Base-by-base conservation (phyloP, 2,888 invertebrate genomes). In the Capitulum mitella region DNA sequence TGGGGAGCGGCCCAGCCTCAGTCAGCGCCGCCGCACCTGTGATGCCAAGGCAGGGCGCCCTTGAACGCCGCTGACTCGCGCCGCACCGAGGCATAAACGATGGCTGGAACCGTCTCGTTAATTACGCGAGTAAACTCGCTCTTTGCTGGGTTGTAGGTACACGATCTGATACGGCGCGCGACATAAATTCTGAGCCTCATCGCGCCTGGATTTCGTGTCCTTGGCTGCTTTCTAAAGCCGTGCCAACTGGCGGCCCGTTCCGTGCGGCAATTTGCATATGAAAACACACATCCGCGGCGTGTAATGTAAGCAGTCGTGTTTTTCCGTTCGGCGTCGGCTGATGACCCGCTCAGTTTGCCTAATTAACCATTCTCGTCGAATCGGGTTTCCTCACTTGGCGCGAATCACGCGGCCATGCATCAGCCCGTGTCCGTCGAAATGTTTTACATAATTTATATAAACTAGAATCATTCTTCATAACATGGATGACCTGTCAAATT, bases 1-100 rank as follows among this genome's bases (percentile, higher is more conserved):
- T n/a, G n/a, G n/a, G n/a, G n/a, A n/a, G n/a, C n/a, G n/a, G n/a
- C n/a, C n/a, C n/a, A n/a, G n/a, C n/a, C n/a, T n/a, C n/a, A n/a
- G n/a, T n/a, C n/a, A n/a, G n/a, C n/a, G n/a, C n/a, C n/a, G n/a
- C n/a, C n/a, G n/a, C n/a, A n/a, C n/a, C n/a, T n/a, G n/a, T n/a
- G n/a, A n/a, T n/a, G n/a, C n/a, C n/a, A n/a, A n/a, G n/a, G n/a
- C n/a, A n/a, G n/a, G 88, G 95, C 95, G 12, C 90, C 92, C 40
- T 92, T 93, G 85, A 89, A 91, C 80, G 95, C 95, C 54, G 95
- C 87, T 95, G 34, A 93, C 93, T 84, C 89, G 92, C 85, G 94
- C 92, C 84, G 93, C 93, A 85, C 91, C 92, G 83, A 90, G 93
- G 85, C 91, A 93, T 64, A 92, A 93, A 83, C 87, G 92, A 70